Base-by-base conservation (phyloP, 23 tunicate genomes). In the Phallusia fumigata region DNA sequence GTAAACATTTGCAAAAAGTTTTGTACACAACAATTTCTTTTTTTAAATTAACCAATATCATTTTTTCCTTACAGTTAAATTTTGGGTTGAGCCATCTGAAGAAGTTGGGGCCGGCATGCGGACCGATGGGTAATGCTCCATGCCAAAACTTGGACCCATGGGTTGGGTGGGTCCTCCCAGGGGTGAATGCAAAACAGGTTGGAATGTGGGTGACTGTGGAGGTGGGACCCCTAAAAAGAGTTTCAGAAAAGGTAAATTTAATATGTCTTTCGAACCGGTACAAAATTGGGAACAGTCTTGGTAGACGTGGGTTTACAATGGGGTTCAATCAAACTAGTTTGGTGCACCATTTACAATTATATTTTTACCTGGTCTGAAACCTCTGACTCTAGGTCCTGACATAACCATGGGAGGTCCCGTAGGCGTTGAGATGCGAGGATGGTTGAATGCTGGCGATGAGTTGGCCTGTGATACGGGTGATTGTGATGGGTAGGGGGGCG, bases 401-500 rank as follows among this genome's bases (percentile, higher is more conserved):
- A 77, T 53, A 33, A 64, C 81, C 84, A 79, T 78, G 35, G 81
- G 36, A 34, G 74, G 82, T 45, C 87, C 80, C 45, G 77, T 73
- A 30, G 95, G 86, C 18, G 50, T 86, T 40, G 84, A 1, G 77
- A 65, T 50, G 44, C 82, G n/a, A 24, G 82, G 47, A 33, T 76
- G 47, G 36, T 44, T 78, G 13, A 58, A 58, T 1, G 69, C 28
- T 22, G 69, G 5, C 13, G 69, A 58, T 24, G 69, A 21, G 5
- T 6, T 58, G 5, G 69, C 69, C 13, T 58, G 69, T 24, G 91
- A 69, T 3, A 10, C 10, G 47, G 47, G 10, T 16, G 91, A 74
- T 21, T 84, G 82, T 19, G 97, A 74, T 0, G 97, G 91, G 74
- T 90, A 90, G 11, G 96, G 96, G 0, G 96, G 96, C 12, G 96